phyloP scores from a whole-genome alignment of 2,888 invertebrate genomes.

The Brachyptera risi region DNA sequence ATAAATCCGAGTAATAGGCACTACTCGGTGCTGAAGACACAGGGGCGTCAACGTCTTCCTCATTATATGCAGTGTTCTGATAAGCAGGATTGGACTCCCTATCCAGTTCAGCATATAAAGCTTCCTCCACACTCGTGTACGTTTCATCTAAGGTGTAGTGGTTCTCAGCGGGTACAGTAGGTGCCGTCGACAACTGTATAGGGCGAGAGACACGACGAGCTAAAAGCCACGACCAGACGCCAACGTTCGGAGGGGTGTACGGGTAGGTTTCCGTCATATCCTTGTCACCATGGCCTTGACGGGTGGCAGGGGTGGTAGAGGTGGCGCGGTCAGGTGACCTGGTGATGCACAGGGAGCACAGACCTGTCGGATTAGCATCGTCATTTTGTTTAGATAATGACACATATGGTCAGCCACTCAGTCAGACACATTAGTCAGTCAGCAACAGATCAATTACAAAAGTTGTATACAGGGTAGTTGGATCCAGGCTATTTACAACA shows the following conservation, averaged over 20 bases:
- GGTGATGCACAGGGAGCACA: slow-evolving; percentile 29
- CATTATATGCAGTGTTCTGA: slow-evolving; percentile 65
- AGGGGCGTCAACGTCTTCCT: slow-evolving; percentile 52
- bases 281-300: slow-evolving; percentile 23
- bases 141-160: slow-evolving; percentile 68
- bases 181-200: slow-evolving; percentile 43
- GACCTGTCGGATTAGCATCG: slow-evolving; percentile 28
- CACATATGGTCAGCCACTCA: no score
- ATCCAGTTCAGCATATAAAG: slow-evolving; percentile 67
- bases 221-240: slow-evolving; percentile 36
- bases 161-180: slow-evolving; percentile 57
- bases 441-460: no score
- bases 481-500: no score
- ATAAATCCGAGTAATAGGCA: slow-evolving; percentile 69
- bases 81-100: slow-evolving; percentile 59
- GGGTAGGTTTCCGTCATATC: slow-evolving; percentile 18
- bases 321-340: slow-evolving; percentile 22
- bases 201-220: slow-evolving; percentile 27
- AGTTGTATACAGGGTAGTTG: no score
- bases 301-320: neutral
- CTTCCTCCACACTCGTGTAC: slow-evolving; percentile 54
- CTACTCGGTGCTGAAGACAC: slow-evolving; percentile 65
- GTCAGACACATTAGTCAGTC: no score
- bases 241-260: neutral
- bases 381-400: no score